Conservation (phyloP, 2,113 vertebrate species). For the Seriola quinqueradiata region DNA sequence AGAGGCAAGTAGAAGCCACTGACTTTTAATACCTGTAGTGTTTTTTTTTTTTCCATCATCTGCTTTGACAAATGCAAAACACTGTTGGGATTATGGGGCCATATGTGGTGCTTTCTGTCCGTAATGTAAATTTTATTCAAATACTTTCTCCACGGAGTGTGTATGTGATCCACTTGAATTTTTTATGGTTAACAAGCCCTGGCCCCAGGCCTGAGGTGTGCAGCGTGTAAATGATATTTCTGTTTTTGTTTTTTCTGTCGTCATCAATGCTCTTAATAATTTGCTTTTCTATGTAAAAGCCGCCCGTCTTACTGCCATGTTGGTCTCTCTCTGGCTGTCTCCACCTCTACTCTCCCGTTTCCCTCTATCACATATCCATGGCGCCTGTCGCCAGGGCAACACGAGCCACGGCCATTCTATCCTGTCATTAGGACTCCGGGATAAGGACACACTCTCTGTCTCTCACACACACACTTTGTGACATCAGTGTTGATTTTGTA, state of each 20-base stretch:
- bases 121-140: slow-evolving; percentile 76
- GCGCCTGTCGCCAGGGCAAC: slow-evolving; percentile 83
- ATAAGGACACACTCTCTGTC: slow-evolving; percentile 53
- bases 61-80: slow-evolving; percentile 34
- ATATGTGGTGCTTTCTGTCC: background rate
- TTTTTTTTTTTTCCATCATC: background rate
- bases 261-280: background rate
- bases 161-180: background rate
- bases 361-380: slow-evolving; percentile 79
- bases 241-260: background rate
- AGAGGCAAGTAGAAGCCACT: slow-evolving; percentile 30
- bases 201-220: background rate
- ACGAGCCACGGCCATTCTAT: slow-evolving; percentile 81
- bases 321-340: slow-evolving; percentile 23
- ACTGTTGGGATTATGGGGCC: background rate
- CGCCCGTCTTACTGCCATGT: background rate
- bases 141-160: slow-evolving; percentile 21
- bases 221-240: background rate
- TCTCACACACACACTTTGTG: slow-evolving; percentile 1
- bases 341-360: slow-evolving; percentile 67
- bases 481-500: slow-evolving; percentile 34
- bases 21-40: background rate
- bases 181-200: background rate
- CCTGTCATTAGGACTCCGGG: slow-evolving; percentile 83
- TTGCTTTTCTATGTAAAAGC: slow-evolving; percentile 10